Conservation (phyloP, 1,140 invertebrate genomes). For the Drosophila grimshawi region DNA sequence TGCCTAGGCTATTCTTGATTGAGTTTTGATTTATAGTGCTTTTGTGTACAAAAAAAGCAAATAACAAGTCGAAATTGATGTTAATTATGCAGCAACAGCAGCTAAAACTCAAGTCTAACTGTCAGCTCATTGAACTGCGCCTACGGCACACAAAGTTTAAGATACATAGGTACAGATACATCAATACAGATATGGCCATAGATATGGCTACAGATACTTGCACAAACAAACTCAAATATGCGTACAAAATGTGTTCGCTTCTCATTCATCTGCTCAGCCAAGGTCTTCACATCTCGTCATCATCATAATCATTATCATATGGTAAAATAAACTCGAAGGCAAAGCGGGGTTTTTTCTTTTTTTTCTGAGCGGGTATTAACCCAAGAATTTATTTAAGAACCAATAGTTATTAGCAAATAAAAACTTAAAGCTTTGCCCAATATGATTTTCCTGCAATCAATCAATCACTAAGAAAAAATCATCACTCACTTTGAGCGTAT, state of each 20-base stretch:
- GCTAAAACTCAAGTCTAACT: conserved; percentile 51
- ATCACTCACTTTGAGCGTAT: not conserved
- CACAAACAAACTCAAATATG: conserved; percentile 28
- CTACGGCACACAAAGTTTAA: conserved; percentile 52
- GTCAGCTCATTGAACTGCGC: conserved; percentile 71
- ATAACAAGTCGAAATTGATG: conserved; percentile 60
- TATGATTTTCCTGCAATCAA: not conserved
- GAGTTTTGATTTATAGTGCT: conserved; percentile 49
- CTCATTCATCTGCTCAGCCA: conserved; percentile 2
- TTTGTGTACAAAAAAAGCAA: conserved; percentile 3
- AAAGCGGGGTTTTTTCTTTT: not conserved
- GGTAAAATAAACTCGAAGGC: conserved; percentile 1
- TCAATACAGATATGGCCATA: not conserved
- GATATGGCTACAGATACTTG: conserved; percentile 10
- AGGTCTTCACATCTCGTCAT: conserved; percentile 35
- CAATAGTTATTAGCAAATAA: not conserved
- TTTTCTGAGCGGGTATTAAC: not conserved
- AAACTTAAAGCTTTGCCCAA: not conserved
- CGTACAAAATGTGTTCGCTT: conserved; percentile 15
- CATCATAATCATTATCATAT: conserved; percentile 16
- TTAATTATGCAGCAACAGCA: conserved; percentile 73
- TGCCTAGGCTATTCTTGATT: conserved; percentile 37
- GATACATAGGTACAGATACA: conserved; percentile 2
- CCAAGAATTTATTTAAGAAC: not conserved
- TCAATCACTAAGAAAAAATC: not conserved